Percentiles rank a stretch among this genome's conserved stretches.
Conservation (phyloP, 2,797 vertebrate species). For the Ctenopoma kingsleyae region DNA sequence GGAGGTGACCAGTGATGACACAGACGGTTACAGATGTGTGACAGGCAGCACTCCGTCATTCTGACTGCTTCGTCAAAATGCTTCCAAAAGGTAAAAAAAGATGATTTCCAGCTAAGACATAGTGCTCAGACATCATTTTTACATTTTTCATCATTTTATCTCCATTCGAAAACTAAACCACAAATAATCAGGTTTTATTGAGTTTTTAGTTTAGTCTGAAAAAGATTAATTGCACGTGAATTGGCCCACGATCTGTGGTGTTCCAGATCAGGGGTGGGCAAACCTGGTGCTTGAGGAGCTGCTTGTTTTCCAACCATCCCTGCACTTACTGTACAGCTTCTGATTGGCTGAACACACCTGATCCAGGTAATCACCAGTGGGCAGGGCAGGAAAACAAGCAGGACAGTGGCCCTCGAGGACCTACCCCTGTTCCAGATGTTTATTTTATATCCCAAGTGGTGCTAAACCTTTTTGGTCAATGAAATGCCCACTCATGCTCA, state of each 20-base stretch:
- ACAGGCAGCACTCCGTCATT: background rate
- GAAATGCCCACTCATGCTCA: background rate
- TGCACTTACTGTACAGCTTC: too few relatives aligned
- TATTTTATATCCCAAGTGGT: constrained; percentile 1
- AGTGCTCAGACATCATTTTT: background rate
- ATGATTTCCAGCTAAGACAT: background rate
- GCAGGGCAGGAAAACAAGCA: too few relatives aligned
- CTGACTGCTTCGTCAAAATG: background rate
- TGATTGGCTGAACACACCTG: too few relatives aligned
- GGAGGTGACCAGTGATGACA: background rate
- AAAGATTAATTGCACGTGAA: constrained; percentile 17
- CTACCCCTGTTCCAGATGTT: too few relatives aligned
- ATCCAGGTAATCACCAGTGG: too few relatives aligned
- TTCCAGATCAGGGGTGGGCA: too few relatives aligned
- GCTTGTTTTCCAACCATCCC: too few relatives aligned
- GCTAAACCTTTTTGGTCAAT: constrained; percentile 13
- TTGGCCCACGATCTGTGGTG: background rate
- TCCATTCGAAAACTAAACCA: background rate
- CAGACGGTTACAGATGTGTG: background rate
- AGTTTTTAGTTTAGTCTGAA: background rate
- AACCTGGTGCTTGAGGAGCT: too few relatives aligned
- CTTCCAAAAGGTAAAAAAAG: background rate
- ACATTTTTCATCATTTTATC: constrained; percentile 2
- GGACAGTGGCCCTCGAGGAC: too few relatives aligned
- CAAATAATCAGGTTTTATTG: background rate